Evolutionary conservation across 1,140 invertebrate species (phyloP).

Genomic region (Arion vulgaris): DNA sequence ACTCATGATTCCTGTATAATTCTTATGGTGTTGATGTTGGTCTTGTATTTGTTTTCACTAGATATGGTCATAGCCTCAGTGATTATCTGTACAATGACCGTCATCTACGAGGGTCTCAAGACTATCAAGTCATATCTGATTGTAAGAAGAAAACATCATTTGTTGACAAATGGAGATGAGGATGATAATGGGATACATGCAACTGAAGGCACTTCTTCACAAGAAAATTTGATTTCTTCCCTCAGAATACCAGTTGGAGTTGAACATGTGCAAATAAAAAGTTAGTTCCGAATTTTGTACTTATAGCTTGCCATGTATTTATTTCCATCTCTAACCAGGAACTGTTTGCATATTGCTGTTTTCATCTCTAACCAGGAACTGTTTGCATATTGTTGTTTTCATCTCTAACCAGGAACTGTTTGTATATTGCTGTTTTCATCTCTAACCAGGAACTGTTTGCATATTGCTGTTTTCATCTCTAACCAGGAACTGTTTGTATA

Average conservation of each 20-base stretch:
- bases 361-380: no score
- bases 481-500: no score
- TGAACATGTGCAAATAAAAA: neutral
- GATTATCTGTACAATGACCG: neutral
- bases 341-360: no score
- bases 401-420: no score
- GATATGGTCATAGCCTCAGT: constrained; percentile 9
- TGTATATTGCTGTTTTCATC: no score
- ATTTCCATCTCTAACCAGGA: no score
- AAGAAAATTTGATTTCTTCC: neutral
- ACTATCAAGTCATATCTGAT: neutral
- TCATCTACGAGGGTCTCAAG: constrained; percentile 15
- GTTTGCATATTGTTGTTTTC: no score
- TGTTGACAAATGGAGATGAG: neutral
- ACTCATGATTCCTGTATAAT: neutral
- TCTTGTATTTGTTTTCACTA: neutral
- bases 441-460: no score
- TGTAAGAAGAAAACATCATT: neutral
- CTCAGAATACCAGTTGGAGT: neutral
- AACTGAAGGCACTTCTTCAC: neutral
- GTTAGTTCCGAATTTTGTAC: neutral
- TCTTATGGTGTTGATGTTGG: no score
- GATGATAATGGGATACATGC: neutral
- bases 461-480: no score
- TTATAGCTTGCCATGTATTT: no score